Base-by-base conservation (phyloP, 2,888 invertebrate species). In the Diplolepis rosae region DNA sequence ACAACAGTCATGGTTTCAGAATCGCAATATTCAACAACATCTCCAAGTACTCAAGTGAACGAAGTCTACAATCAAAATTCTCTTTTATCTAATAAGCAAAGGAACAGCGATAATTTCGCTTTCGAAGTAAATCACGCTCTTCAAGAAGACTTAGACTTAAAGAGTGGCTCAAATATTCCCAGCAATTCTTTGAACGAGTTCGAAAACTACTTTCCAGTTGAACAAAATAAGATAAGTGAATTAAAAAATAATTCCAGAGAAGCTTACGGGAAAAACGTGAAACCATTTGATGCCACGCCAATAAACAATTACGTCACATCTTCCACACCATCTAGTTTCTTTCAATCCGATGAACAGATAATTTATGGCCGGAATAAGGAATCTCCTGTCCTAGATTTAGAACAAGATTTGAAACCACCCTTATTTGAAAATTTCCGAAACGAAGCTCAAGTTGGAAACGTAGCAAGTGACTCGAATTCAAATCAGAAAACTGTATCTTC, bases 251-350 rank as follows among this genome's bases (percentile, higher is more conserved):
- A 91, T 76, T 85, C 89, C 35, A 87, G 89, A 24, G 77, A 83
- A 48, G 90, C 91, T 6, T 92, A 92, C 65, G 91, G 91, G 0
- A 88, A 88, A 24, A 88, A 90, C 27, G 89, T 90, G 0, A 90
- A 90, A 79, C 90, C 91, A 1, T 80, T 90, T 5, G 90, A 87
- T 54, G 91, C 87, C 4, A 87, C 87, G 2, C 89, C 89, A 2
- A 85, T 89, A 28, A 82, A 76, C 35, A 86, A 88, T 66, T 87
- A 85, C 51, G 81, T 85, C 1, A 78, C 83, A 1, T 87, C 87
- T 0, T 84, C 89, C 0, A 88, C 87, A 0, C 83, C 88, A 2
- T 77, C 91, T 15, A 71, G 83, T 7, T 83, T 82, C 15, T 61
- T 61, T 24, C 77, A 79, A 18, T 32, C 77, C 7, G 69, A 75